Base-by-base conservation (phyloP, 2,797 vertebrate species). In the Danio choprae region DNA sequence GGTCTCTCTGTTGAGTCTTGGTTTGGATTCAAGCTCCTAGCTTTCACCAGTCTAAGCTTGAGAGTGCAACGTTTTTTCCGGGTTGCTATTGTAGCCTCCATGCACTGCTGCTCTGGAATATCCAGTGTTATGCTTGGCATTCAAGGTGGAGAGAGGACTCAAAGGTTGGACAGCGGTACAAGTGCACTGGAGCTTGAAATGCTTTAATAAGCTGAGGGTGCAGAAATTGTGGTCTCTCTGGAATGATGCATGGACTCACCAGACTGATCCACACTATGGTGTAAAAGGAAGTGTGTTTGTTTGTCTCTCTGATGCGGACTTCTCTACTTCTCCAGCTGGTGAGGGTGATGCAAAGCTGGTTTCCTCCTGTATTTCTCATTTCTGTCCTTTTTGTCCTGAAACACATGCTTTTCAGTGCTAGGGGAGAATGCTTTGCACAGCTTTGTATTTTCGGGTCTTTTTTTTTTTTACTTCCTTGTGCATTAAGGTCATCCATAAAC, bases 41-140 rank as follows among this genome's bases (percentile, higher is more conserved):
- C 78, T 83, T 77, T 77, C 73, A 79, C 86, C 68, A 77, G 63
- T 58, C 55, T 76, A 73, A 81, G 74, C 78, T 67, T 56, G 44
- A 81, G 51, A 81, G 68, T 22, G 12, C 65, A 79, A 68, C 36
- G 9, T 16, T 67, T 83, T 29, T 82, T 82, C 80, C 60, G 86
- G 82, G 81, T 86, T 88, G 80, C 86, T 72, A 63, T 79, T 86
- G 84, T 83, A 85, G 86, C 71, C 72, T 86, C 87, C 86, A 87
- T 80, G 91, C 90, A 89, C 71, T 87, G 84, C 86, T 91, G 89
- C 88, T 81, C 87, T 87, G 89, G 84, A 89, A 85, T 88, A 91
- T 90, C 89, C 86, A 90, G 80, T 63, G 87, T 88, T 92, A 89
- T 92, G 89, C 87, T 91, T 93, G 91, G 91, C 90, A 92, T 92